Evolutionary conservation across 2,888 invertebrate species (phyloP).

Genomic region (Tiphia femorata): DNA sequence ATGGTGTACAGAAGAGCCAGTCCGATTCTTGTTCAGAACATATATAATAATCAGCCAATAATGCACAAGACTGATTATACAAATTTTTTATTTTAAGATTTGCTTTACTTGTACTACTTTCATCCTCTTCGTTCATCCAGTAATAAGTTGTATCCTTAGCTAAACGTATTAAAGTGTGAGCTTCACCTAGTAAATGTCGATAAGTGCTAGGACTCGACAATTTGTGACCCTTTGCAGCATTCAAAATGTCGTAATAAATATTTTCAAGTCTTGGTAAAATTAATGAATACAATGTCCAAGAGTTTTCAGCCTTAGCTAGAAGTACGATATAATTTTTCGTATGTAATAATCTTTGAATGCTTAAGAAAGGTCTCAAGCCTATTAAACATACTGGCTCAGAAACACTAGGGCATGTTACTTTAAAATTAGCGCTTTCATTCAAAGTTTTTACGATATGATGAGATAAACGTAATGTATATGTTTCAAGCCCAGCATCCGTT

Average conservation of each 20-base stretch:
- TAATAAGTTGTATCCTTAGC: slow-evolving; percentile 58
- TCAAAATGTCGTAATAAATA: slow-evolving; percentile 79
- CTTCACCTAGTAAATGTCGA: slow-evolving; percentile 80
- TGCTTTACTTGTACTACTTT: slow-evolving; percentile 43
- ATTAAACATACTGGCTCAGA: slow-evolving; percentile 77
- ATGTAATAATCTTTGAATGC: slow-evolving; percentile 72
- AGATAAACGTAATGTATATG: slow-evolving; percentile 76
- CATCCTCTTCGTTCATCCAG: slow-evolving; percentile 28
- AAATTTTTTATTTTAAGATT: slow-evolving; percentile 65
- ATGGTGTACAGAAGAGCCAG: slow-evolving; percentile 70
- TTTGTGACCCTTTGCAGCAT: slow-evolving; percentile 76
- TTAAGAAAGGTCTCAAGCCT: slow-evolving; percentile 78
- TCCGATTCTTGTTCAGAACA: slow-evolving; percentile 67
- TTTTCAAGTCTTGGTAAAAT: slow-evolving; percentile 76
- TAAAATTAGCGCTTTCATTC: slow-evolving; percentile 68
- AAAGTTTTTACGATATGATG: slow-evolving; percentile 73
- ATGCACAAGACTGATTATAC: slow-evolving; percentile 72
- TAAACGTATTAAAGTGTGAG: slow-evolving; percentile 76
- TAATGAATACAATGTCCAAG: slow-evolving; percentile 82
- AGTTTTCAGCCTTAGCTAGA: slow-evolving; percentile 73
- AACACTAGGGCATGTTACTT: slow-evolving; percentile 71
- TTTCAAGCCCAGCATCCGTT: slow-evolving; percentile 82
- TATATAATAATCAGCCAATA: slow-evolving; percentile 73
- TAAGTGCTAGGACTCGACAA: slow-evolving; percentile 78
- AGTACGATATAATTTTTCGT: slow-evolving; percentile 71